phyloP scores from a whole-genome alignment of 2,113 vertebrate genomes.

The Grammomys dolichurus region DNA sequence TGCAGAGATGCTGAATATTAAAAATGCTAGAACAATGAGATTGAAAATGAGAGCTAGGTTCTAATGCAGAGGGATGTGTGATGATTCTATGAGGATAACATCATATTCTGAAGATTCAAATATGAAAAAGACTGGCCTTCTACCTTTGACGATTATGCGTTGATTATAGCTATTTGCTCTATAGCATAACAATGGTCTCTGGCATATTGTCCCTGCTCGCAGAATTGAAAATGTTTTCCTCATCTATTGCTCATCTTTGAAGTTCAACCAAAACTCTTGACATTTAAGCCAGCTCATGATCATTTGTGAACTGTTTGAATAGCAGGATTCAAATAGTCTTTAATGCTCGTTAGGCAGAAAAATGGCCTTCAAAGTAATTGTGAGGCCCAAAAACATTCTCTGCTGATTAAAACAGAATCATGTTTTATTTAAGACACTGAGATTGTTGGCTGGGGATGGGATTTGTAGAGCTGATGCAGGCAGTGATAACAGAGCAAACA shows the following conservation, averaged over 20 bases:
- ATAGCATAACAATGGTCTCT: background rate
- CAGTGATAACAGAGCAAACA: background rate
- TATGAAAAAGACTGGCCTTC: background rate
- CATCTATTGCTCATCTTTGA: background rate
- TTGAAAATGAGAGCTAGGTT: background rate
- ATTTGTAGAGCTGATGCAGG: background rate
- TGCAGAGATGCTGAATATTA: background rate
- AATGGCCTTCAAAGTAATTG: background rate
- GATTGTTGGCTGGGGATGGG: background rate
- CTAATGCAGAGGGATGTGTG: background rate
- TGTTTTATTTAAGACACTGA: slow-evolving; percentile 18
- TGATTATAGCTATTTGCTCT: background rate
- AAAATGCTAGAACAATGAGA: background rate
- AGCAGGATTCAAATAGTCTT: slow-evolving; percentile 2
- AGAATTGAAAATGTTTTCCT: background rate
- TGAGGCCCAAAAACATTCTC: background rate
- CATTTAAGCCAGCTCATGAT: slow-evolving; percentile 31
- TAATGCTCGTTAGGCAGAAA: background rate
- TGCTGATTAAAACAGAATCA: slow-evolving; percentile 9
- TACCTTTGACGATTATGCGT: background rate
- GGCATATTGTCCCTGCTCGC: background rate
- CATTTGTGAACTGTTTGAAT: slow-evolving; percentile 24
- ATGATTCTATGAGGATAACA: background rate
- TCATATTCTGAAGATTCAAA: background rate
- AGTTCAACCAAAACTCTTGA: slow-evolving; percentile 27